Base-by-base conservation (phyloP, 2,888 invertebrate species). In the Eudemis profundana region DNA sequence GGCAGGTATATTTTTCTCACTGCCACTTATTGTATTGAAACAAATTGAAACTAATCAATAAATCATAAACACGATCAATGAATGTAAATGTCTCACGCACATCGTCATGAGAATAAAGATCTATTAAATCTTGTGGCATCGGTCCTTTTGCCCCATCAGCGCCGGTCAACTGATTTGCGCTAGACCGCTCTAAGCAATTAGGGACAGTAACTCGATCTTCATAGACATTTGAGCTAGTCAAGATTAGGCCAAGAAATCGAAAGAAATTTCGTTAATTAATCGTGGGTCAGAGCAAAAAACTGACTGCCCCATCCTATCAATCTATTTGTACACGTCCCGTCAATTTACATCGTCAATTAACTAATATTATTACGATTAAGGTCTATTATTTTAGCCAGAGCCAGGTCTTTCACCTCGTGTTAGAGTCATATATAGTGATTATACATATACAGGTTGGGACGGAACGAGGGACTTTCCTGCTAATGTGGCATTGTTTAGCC, bases 101-200 rank as follows among this genome's bases (percentile, higher is more conserved):
- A 59, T 57, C 68, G 67, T 17, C 54, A 42, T 54, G 27, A 27
- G 40, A 54, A 54, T 54, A 54, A 17, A 17, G 42, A 29, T 54
- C 54, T 42, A 54, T 54, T 42, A 29, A 42, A 54, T 54, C 40
- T 42, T 27, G 42, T 38, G 36, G 23, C 64, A 72, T 76, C 79
- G 84, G 81, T 73, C 72, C 77, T 78, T 82, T 82, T 81, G 74
- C 75, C 72, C 76, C 79, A 82, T 85, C 74, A 75, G 68, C 67
- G 61, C 70, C 64, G 72, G 79, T 82, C 75, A 79, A 81, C 71
- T 74, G 73, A 77, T 81, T 77, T 78, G 78, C 76, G 72, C 68
- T 71, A 69, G 70, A 71, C 74, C 69, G 71, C 68, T 71, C 27
- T 23, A 21, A 42, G 76, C 72, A 83, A 87, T 86, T 86, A 82